Percentiles rank a stretch among this genome's conserved stretches.
Evolutionary conservation across 2,113 vertebrate species (phyloP).

Genomic region (Vanacampus margaritifer): DNA sequence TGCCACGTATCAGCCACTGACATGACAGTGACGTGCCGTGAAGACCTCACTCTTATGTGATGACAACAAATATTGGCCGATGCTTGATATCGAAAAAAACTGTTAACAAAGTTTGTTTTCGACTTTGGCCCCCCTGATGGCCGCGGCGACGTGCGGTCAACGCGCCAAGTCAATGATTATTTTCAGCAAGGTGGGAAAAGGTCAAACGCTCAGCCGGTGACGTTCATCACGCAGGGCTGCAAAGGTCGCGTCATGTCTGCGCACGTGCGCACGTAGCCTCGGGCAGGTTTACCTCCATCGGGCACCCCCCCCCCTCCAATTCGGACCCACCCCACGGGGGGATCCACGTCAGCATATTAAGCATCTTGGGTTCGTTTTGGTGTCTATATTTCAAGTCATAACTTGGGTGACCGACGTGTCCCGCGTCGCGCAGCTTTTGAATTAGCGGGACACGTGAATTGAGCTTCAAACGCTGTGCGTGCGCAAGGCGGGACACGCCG

Average conservation of each 20-base stretch:
- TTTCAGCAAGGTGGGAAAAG: constrained; percentile 62
- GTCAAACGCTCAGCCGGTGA: constrained; percentile 63
- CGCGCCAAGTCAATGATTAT: constrained; percentile 28
- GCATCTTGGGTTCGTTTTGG: no score
- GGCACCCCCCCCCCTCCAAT: constrained; percentile 2
- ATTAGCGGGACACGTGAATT: no score
- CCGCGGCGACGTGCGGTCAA: background rate
- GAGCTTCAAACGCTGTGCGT: no score
- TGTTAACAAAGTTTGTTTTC: background rate
- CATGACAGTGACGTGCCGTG: background rate
- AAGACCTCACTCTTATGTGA: background rate
- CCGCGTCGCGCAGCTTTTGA: no score
- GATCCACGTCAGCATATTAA: background rate
- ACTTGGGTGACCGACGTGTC: no score
- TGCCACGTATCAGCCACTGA: no score
- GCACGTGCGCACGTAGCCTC: constrained; percentile 40
- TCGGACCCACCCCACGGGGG: constrained; percentile 12
- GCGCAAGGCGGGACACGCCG: no score
- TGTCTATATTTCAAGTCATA: no score
- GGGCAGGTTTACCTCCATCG: constrained; percentile 44
- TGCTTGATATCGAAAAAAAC: background rate
- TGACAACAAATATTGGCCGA: no score
- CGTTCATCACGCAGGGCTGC: constrained; percentile 50
- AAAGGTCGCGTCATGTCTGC: constrained; percentile 62
- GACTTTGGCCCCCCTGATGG: constrained; percentile 48